A percentile compares a stretch with the other conserved stretches of the same genome.
Evolutionary conservation across 2,888 invertebrate genomes (phyloP).

Genomic region (Atherix ibis): DNA sequence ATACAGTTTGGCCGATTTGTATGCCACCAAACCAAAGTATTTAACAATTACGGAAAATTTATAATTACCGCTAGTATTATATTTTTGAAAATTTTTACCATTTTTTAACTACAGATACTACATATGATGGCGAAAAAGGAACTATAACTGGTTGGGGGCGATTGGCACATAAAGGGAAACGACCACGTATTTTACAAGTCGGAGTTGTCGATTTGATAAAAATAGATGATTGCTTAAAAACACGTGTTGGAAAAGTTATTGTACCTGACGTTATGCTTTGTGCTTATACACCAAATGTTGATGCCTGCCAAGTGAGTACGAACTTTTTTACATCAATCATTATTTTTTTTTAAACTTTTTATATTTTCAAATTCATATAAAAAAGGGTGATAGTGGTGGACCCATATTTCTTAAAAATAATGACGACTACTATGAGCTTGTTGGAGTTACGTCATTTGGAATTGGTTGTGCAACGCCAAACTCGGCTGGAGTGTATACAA

Average conservation of each 20-base stretch:
- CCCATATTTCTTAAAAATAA: constrained; percentile 1
- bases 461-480: constrained; percentile 6
- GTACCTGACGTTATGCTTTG: constrained; percentile 42
- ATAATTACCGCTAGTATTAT: no score
- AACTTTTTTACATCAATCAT: no score
- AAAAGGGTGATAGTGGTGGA: constrained; percentile 9
- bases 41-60: background rate
- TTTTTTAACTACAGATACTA: background rate
- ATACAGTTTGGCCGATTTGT: background rate
- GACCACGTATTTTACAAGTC: background rate
- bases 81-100: background rate
- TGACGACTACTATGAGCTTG: background rate
- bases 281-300: constrained; percentile 41
- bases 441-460: constrained; percentile 11
- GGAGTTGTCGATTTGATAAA: background rate
- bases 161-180: background rate
- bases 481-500: constrained; percentile 8
- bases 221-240: constrained; percentile 25
- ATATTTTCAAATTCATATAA: no score
- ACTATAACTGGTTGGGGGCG: background rate
- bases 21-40: background rate
- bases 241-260: constrained; percentile 21
- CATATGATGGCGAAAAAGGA: background rate
- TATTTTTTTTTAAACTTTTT: no score
- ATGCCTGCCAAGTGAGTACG: constrained; percentile 48